These are phyloP conservation scores for Anorthoa munda DNA, from an alignment of 2,888 invertebrate species.

Conservation along the genomic window DNA sequence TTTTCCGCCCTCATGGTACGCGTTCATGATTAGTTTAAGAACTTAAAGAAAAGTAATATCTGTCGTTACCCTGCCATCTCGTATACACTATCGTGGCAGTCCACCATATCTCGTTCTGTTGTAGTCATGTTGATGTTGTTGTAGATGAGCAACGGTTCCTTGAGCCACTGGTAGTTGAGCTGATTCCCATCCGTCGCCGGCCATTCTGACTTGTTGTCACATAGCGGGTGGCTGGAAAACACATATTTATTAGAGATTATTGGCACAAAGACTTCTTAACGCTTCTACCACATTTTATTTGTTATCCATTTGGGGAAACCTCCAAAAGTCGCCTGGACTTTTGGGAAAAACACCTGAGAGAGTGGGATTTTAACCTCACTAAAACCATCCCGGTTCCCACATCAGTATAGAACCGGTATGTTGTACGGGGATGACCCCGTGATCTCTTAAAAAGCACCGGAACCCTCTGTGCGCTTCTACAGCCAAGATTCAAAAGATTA, in stretches of 20 bases:
- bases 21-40: too few relatives aligned
- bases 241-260: background rate
- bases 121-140: slow-evolving; percentile 39
- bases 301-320: too few relatives aligned
- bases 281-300: background rate
- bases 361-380: too few relatives aligned
- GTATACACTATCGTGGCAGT: slow-evolving; percentile 57
- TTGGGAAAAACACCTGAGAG: too few relatives aligned
- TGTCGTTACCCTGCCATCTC: slow-evolving; percentile 34
- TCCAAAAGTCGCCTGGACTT: too few relatives aligned
- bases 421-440: too few relatives aligned
- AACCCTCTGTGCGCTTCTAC: background rate
- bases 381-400: too few relatives aligned
- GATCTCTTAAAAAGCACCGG: too few relatives aligned
- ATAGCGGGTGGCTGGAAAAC: slow-evolving; percentile 48
- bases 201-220: slow-evolving; percentile 42
- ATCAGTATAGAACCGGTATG: too few relatives aligned
- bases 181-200: slow-evolving; percentile 14
- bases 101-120: slow-evolving; percentile 48
- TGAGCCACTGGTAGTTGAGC: slow-evolving; percentile 53
- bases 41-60: too few relatives aligned
- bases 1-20: too few relatives aligned
- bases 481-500: slow-evolving; percentile 10
- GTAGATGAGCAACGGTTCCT: slow-evolving; percentile 37
- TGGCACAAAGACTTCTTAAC: too few relatives aligned